Percentiles rank a stretch among this genome's conserved stretches.
Evolutionary conservation across 2,797 vertebrate genomes (phyloP).

Genomic region (Smutsia gigantea): DNA sequence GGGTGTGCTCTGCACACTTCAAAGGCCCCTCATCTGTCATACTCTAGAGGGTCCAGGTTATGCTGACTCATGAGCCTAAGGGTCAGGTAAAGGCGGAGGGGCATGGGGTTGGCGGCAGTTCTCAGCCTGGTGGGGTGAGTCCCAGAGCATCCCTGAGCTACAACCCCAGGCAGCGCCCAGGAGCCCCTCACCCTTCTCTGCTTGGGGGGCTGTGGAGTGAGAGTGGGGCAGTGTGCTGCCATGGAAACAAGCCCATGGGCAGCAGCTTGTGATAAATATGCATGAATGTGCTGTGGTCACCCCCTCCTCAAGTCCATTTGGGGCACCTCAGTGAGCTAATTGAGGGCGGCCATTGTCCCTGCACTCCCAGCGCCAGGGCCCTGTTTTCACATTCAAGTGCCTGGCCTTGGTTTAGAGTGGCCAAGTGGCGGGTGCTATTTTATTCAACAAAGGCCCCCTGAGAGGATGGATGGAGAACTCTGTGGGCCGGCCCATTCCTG

Average conservation of each 20-base stretch:
- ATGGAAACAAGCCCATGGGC: constrained; percentile 86
- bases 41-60: neutral
- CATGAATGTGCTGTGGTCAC: constrained; percentile 85
- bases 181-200: neutral
- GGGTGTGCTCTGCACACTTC: neutral
- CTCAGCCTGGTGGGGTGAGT: neutral
- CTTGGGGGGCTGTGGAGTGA: no score
- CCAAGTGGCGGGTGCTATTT: constrained; percentile 89
- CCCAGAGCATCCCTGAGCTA: neutral
- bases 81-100: neutral
- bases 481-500: constrained; percentile 86
- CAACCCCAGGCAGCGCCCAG: neutral
- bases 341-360: constrained; percentile 94
- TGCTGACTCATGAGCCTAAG: neutral
- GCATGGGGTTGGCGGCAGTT: neutral
- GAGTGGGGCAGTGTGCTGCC: constrained; percentile 72
- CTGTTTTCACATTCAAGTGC: constrained; percentile 93
- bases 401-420: constrained; percentile 92
- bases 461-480: constrained; percentile 86
- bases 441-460: constrained; percentile 88
- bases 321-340: constrained; percentile 92
- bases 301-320: constrained; percentile 85
- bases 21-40: neutral
- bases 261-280: constrained; percentile 84
- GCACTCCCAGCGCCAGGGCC: constrained; percentile 88